phyloP scores from a whole-genome alignment of 1,140 invertebrate genomes.

The Zaprionus ornatus region DNA sequence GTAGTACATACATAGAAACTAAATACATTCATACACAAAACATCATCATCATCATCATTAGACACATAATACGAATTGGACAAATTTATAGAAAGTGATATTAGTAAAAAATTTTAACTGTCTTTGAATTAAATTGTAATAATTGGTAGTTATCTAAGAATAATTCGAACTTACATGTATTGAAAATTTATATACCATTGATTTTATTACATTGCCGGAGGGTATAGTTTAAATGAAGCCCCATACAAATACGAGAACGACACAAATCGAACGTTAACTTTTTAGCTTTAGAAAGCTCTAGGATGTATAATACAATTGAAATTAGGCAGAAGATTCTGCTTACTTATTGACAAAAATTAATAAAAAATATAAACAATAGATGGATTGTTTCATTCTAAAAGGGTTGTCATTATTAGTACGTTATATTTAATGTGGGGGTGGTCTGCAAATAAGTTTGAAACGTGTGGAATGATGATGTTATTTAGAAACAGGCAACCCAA shows the following conservation, averaged over 20 bases:
- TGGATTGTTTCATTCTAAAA: conserved; percentile 1
- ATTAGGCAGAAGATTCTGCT: conserved; percentile 21
- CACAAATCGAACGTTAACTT: conserved; percentile 78
- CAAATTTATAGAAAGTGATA: conserved; percentile 77
- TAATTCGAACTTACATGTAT: conserved; percentile 28
- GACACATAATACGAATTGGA: conserved; percentile 66
- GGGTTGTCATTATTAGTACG: background rate
- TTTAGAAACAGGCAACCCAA: background rate
- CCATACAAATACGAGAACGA: conserved; percentile 41
- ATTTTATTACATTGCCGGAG: conserved; percentile 46
- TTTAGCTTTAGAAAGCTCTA: conserved; percentile 73
- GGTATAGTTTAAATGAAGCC: conserved; percentile 17
- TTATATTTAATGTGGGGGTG: background rate
- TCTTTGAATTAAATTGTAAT: conserved; percentile 69
- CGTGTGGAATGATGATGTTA: conserved; percentile 7
- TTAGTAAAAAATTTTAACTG: conserved; percentile 77
- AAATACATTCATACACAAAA: conserved; percentile 37
- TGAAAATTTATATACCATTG: conserved; percentile 63
- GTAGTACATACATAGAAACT: conserved; percentile 10
- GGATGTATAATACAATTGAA: conserved; percentile 46
- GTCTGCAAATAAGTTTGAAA: background rate
- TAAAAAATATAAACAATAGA: conserved; percentile 20
- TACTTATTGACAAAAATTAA: conserved; percentile 23
- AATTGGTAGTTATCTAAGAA: conserved; percentile 72
- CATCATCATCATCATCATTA: conserved; percentile 48